These are phyloP conservation scores for Drosophila multiciliata DNA, from an alignment of 2,888 invertebrate species.

Conservation along the genomic window DNA sequence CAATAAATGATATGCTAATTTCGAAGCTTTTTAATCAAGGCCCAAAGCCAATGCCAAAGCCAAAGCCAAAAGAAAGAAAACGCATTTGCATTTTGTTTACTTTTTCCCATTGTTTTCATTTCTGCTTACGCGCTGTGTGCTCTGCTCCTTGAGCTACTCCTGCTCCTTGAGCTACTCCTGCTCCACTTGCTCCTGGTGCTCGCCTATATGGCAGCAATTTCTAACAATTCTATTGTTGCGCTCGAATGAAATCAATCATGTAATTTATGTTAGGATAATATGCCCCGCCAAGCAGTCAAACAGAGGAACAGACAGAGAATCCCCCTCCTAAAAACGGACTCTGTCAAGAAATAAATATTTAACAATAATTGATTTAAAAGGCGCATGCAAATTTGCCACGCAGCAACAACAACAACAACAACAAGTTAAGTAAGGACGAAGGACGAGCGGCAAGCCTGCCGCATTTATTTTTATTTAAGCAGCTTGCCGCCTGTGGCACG, in stretches of 20 bases:
- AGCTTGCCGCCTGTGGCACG: conserved; percentile 67
- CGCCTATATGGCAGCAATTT: conserved; percentile 6
- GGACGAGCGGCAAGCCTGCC: conserved; percentile 22
- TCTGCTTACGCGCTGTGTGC: conserved; percentile 48
- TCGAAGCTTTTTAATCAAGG: conserved; percentile 78
- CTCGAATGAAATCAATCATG: conserved; percentile 82
- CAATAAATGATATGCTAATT: conserved; percentile 77
- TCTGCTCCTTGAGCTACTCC: conserved; percentile 21
- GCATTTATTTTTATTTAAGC: conserved; percentile 58
- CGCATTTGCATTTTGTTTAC: conserved; percentile 78
- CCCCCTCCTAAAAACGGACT: conserved; percentile 62
- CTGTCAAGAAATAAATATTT: conserved; percentile 79
- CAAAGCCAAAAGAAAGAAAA: conserved; percentile 36
- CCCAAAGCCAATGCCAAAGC: conserved; percentile 49
- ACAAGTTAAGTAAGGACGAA: conserved; percentile 25
- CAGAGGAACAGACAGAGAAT: conserved; percentile 5
- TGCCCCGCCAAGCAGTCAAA: conserved; percentile 28
- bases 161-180: conserved; percentile 10
- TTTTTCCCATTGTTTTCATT: conserved; percentile 60
- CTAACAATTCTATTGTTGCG: conserved; percentile 41
- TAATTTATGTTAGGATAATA: conserved; percentile 82
- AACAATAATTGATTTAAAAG: conserved; percentile 81
- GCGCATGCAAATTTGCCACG: conserved; percentile 72
- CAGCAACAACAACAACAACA: conserved; percentile 17
- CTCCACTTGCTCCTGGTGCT: background rate